Percentiles rank a stretch among this genome's conserved stretches.
Evolutionary conservation across 2,888 invertebrate species (phyloP).

Genomic region (Sesia bembeciformis): DNA sequence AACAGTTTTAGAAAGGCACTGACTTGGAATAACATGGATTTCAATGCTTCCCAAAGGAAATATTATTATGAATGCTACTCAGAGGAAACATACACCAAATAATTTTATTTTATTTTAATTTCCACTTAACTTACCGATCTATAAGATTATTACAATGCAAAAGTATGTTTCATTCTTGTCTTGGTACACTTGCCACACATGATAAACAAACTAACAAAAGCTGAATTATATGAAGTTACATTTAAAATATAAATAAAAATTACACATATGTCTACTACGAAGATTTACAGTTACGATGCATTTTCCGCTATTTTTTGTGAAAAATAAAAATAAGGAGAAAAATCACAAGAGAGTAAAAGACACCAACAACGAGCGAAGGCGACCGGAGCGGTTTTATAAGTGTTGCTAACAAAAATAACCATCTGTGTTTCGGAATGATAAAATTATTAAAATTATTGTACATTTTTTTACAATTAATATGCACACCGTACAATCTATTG

Average conservation of each 20-base stretch:
- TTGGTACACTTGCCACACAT: constrained; percentile 63
- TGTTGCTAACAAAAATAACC: not conserved
- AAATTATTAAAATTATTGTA: no score
- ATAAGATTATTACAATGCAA: constrained; percentile 46
- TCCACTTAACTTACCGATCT: constrained; percentile 50
- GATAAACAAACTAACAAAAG: constrained; percentile 31
- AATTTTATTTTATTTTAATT: not conserved
- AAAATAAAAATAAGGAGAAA: constrained; percentile 47
- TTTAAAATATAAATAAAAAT: constrained; percentile 5
- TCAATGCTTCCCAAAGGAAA: not conserved
- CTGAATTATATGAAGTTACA: constrained; percentile 12
- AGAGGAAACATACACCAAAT: not conserved
- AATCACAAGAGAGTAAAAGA: constrained; percentile 44
- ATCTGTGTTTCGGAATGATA: no score
- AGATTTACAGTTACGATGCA: constrained; percentile 43
- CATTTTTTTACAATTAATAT: no score
- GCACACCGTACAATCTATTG: no score
- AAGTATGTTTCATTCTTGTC: constrained; percentile 66
- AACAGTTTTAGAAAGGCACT: constrained; percentile 56
- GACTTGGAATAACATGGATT: not conserved
- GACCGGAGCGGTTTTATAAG: constrained; percentile 1
- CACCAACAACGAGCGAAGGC: constrained; percentile 16
- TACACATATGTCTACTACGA: constrained; percentile 17
- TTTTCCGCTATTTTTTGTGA: constrained; percentile 62
- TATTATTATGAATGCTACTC: not conserved